Percentiles rank a stretch among this genome's conserved stretches.
Evolutionary conservation across 2,888 invertebrate species (phyloP).

Genomic region (Steinernema scapterisci): DNA sequence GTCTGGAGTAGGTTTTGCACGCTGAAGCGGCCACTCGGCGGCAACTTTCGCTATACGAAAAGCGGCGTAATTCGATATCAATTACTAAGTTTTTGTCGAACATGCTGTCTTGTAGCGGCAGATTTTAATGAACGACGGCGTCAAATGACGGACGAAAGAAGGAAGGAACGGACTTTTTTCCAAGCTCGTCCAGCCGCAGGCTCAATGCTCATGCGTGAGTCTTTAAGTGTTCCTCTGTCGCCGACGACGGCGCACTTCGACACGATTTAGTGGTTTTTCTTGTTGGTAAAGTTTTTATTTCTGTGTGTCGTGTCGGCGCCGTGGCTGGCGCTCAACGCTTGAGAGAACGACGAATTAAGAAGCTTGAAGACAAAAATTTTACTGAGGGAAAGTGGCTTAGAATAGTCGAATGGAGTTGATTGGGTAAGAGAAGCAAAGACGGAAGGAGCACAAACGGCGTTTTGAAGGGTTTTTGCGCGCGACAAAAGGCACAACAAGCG

Average conservation of each 20-base stretch:
- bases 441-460: conserved; percentile 22
- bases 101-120: background rate
- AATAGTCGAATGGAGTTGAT: conserved; percentile 27
- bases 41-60: background rate
- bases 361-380: conserved; percentile 13
- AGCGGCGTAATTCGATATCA: conserved; percentile 15
- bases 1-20: background rate
- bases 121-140: conserved; percentile 14
- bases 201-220: background rate
- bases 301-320: background rate
- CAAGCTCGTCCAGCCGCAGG: background rate
- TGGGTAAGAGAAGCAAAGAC: conserved; percentile 8
- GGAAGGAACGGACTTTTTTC: background rate
- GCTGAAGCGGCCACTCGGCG: background rate
- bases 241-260: background rate
- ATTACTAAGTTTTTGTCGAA: background rate
- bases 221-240: conserved; percentile 1
- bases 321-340: background rate
- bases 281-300: background rate
- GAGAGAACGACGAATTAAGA: conserved; percentile 3
- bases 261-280: background rate
- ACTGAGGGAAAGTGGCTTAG: conserved; percentile 5
- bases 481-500: conserved; percentile 31
- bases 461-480: conserved; percentile 25
- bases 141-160: background rate